Evolutionary conservation across 2,888 invertebrate genomes (phyloP), one percentile per base, ranked within the genome.

Genomic region (Sisyra nigra): DNA sequence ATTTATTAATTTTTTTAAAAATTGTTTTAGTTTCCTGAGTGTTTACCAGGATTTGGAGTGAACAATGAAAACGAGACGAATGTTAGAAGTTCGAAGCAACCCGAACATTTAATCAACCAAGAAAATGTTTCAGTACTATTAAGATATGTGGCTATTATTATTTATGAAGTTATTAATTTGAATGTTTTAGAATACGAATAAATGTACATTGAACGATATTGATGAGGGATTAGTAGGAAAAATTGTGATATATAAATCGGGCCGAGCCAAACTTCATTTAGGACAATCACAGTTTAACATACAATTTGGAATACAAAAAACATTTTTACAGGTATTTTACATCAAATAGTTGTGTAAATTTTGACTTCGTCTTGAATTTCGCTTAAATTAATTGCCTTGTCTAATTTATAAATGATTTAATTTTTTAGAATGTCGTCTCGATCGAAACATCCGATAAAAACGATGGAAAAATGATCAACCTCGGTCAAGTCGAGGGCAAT

Each of bases 211-310:
- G 10, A 49, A 59, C 1, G 65, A 67, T 42, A 48, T 74, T 49
- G 69, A 70, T 47, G 75, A 75, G 48, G 75, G 75, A 1, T 66
- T 66, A 48, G 66, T 75, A 29, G 75, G 75, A 0, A 72, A 69
- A 50, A 56, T 76, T 46, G 53, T 67, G 31, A 64, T 74, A 11
- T 74, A 71, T 51, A 68, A 67, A 34, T 75, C 75, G 0, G 75
- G 75, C 0, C 65, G 68, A 45, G 69, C 71, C 37, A 69, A 69
- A 40, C 56, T 75, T 6, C 51, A 61, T 8, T 60, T 75, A 0
- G 75, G 74, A 0, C 68, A 71, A 45, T 67, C 71, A 0, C 54
- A 61, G 14, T 74, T 72, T 49, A 74, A 75, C 59, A 66, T 76
- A 7, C 64, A 65, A 37, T 60, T 70, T 48, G 75, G 75, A 11